Evolutionary conservation across 2,113 vertebrate species (phyloP).

Genomic region (Podiceps cristatus): DNA sequence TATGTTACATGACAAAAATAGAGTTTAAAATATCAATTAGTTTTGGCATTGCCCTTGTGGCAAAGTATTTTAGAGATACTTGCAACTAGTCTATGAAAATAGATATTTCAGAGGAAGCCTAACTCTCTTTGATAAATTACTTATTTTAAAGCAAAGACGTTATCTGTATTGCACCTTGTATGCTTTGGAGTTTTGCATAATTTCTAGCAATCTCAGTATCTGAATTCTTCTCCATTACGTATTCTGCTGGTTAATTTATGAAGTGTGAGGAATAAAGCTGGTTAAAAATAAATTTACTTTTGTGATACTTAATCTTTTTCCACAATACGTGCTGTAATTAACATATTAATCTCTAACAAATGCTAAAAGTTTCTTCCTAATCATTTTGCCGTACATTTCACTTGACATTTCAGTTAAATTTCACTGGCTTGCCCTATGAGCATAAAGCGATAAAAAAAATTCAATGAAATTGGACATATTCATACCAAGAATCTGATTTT

Average conservation of each 20-base stretch:
- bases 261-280: conserved; percentile 63
- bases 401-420: conserved; percentile 60
- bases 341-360: conserved; percentile 74
- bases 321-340: conserved; percentile 62
- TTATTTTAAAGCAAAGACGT: conserved; percentile 29
- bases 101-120: background rate
- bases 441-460: background rate
- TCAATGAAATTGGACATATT: conserved; percentile 25
- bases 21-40: background rate
- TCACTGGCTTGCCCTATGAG: conserved; percentile 3
- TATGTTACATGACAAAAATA: background rate
- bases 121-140: conserved; percentile 49
- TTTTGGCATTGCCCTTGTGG: background rate
- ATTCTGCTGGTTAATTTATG: conserved; percentile 66
- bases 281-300: conserved; percentile 75
- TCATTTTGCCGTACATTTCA: conserved; percentile 45
- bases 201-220: conserved; percentile 32
- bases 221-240: conserved; percentile 21
- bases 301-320: conserved; percentile 68
- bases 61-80: background rate
- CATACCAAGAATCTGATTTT: conserved; percentile 27
- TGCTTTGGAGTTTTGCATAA: conserved; percentile 60
- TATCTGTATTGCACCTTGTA: conserved; percentile 36
- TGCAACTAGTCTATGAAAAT: background rate
- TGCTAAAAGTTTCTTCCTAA: conserved; percentile 58